These are phyloP conservation scores for Pseudopodoces humilis DNA, from an alignment of 2,113 vertebrate genomes.

Conservation along the genomic window DNA sequence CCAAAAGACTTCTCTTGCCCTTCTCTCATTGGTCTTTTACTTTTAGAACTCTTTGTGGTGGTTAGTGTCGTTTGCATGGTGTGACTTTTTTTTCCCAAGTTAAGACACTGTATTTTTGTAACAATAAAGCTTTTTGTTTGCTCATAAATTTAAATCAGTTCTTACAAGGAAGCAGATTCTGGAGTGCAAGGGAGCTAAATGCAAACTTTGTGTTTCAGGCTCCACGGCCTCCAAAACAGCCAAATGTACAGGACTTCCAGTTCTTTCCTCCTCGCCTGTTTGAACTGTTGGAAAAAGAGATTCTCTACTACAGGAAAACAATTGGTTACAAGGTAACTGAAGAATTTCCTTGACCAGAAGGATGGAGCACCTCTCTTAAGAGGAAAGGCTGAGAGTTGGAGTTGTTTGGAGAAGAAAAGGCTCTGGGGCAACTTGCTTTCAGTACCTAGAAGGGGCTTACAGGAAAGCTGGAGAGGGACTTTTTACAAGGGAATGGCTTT, in stretches of 20 bases:
- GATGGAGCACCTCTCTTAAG: not conserved
- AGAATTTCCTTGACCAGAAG: not conserved
- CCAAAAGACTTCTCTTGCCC: not conserved
- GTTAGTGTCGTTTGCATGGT: not conserved
- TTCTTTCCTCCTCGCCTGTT: constrained; percentile 98
- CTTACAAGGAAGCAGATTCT: not conserved
- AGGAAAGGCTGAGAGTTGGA: not conserved
- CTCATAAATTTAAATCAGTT: not conserved
- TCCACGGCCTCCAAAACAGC: constrained; percentile 96
- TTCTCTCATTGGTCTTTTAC: not conserved
- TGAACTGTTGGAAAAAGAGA: constrained; percentile 97
- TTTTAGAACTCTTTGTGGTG: not conserved
- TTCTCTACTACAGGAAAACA: constrained; percentile 98
- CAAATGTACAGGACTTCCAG: constrained; percentile 98
- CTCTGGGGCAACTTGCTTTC: not conserved
- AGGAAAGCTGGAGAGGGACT: not conserved
- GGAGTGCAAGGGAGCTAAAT: not conserved
- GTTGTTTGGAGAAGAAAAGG: not conserved
- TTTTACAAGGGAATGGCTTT: not conserved
- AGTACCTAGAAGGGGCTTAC: not conserved
- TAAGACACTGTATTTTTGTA: not conserved
- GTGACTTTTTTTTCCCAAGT: not conserved
- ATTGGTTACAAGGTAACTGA: constrained; percentile 94
- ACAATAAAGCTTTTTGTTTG: not conserved
- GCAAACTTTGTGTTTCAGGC: constrained; percentile 76